Evolutionary conservation across 2,888 invertebrate species (phyloP).

Genomic region (Crossocerus cetratus): DNA sequence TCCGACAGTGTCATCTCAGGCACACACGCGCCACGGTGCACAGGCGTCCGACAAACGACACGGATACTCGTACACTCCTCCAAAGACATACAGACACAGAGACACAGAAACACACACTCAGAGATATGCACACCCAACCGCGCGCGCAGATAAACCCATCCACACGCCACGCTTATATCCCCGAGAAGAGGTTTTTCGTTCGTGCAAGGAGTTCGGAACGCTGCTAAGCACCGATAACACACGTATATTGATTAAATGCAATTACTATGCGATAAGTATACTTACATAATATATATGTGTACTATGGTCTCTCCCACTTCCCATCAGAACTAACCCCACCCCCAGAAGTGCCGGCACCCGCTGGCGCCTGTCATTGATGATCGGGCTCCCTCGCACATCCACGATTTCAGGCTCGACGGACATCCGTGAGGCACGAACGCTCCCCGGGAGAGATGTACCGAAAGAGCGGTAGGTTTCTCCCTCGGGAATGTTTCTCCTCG

Average conservation of each 20-base stretch:
- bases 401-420: not conserved
- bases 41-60: conserved; percentile 13
- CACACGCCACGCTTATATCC: conserved; percentile 37
- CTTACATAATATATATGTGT: conserved; percentile 76
- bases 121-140: conserved; percentile 6
- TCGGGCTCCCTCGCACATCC: conserved; percentile 21
- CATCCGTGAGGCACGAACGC: conserved; percentile 16
- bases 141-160: conserved; percentile 33
- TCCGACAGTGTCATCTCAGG: not conserved
- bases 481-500: not conserved
- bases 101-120: no score
- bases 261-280: conserved; percentile 76
- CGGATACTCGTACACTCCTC: not conserved
- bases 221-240: conserved; percentile 74
- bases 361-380: conserved; percentile 51
- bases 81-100: conserved; percentile 12
- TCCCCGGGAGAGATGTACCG: conserved; percentile 14
- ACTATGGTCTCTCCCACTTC: conserved; percentile 78
- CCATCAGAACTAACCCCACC: conserved; percentile 57
- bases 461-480: conserved; percentile 12
- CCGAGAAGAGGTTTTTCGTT: conserved; percentile 64
- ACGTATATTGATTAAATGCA: conserved; percentile 74
- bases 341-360: conserved; percentile 38
- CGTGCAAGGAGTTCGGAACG: conserved; percentile 77
- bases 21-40: conserved; percentile 20